Percentiles rank a stretch among this genome's conserved stretches.
Conservation (phyloP, 2,113 vertebrate genomes). For the Ceuthmochares aereus region DNA sequence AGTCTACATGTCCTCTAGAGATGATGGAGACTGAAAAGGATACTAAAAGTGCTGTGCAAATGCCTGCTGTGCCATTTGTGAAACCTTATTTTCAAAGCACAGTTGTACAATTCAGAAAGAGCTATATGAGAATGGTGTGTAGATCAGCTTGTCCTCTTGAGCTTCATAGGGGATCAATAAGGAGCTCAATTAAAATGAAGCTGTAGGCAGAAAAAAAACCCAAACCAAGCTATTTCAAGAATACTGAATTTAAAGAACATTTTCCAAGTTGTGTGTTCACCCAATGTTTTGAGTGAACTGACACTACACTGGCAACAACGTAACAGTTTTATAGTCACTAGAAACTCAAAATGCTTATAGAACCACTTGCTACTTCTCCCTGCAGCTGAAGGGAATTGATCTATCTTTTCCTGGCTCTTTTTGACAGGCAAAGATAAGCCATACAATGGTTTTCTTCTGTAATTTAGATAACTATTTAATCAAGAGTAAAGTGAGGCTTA, state of each 20-base stretch:
- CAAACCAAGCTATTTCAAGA: background rate
- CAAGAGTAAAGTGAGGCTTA: background rate
- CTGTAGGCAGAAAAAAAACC: background rate
- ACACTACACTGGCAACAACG: background rate
- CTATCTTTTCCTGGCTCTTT: background rate
- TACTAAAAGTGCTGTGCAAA: background rate
- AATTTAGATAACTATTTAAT: background rate
- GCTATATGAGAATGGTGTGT: background rate
- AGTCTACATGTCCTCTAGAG: background rate
- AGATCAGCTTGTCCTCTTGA: background rate
- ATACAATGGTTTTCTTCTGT: background rate
- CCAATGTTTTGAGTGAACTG: background rate
- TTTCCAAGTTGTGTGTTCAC: background rate
- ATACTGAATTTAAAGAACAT: background rate
- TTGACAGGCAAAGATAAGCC: background rate
- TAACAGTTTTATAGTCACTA: background rate
- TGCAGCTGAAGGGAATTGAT: background rate
- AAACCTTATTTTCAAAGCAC: background rate
- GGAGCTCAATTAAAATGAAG: background rate
- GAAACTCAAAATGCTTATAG: background rate
- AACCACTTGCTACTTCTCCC: background rate
- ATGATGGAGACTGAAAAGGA: background rate
- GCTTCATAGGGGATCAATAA: background rate
- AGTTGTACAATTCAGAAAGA: background rate
- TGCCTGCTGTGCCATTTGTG: rapidly evolving